Evolutionary conservation across 2,113 vertebrate species (phyloP), one percentile per base, ranked within the genome.

Genomic region (Aythya baeri): DNA sequence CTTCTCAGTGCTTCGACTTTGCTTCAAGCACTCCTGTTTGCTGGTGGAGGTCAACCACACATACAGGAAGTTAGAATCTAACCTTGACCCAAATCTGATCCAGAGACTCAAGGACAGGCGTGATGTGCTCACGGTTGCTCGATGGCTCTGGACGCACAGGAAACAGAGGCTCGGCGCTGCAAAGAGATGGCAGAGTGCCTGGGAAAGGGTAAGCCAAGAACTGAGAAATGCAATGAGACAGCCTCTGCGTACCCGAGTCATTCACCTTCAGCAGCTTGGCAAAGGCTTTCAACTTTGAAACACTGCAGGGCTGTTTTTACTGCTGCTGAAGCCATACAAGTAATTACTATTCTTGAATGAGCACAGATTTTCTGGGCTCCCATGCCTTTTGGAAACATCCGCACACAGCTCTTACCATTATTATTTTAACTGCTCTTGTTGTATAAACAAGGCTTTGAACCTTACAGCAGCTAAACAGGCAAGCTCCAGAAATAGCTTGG

Each of bases 201-300:
- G 50, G 84, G 71, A 66, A 77, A 68, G 66, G 32, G 65, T 2
- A 41, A 72, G 59, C 43, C 61, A 65, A 25, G 9, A 73, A 68
- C 31, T 2, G 55, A 55, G 81, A 89, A 82, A 91, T 31, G 49
- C 71, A 26, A 31, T 10, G 55, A 82, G 84, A 58, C 88, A 78
- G 31, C 85, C 50, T 59, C 26, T 0, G 38, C 46, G 65, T 36
- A 49, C 71, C 91, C 7, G n/a, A 31, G 22, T 25, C 43, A 3
- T 43, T 93, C 88, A 78, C 88, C 88, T 78, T 74, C 65, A 88
- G 84, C 44, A 70, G 43, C 71, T 20, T 77, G 75, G 75, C 79
- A 85, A 50, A 1, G n/a, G 41, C 70, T 50, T 32, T 6, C 65
- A 11, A 52, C 65, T 55, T 10, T 4, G 36, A 38, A 66, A 26